Evolutionary conservation across 2,113 vertebrate species (phyloP), one percentile per base, ranked within the genome.

Genomic region (Oreochromis spilurus): DNA sequence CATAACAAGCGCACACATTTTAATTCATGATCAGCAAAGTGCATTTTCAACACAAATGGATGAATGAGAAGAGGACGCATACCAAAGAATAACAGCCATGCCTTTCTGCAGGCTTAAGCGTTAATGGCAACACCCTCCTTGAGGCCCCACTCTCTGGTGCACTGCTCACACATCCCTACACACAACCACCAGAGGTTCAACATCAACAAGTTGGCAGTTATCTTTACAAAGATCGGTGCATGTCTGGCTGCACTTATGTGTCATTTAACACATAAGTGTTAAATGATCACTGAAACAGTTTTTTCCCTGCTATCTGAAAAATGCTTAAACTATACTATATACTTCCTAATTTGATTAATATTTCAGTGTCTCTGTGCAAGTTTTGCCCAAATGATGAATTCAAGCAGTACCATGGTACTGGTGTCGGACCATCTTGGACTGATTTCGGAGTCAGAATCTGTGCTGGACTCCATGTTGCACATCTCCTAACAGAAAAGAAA

Each of bases 391-490:
- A 10, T 5, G 62, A 9, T 14, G 13, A 88, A 54, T 10, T 70
- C 81, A 65, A 79, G 17, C 3, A 81, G 57, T 96, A 97, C 97
- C 97, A 97, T 95, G 0, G 19, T 29, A 5, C 93, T 95, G 84
- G 93, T 95, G 90, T 98, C 97, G 1, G 97, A 96, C 92, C 94
- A 94, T 62, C 94, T 93, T 29, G 29, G 24, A 1, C 94, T 96
- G 54, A 92, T 93, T 89, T 97, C 97, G 0, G 96, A 95, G 88
- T 97, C 97, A 0, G 97, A 97, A 79, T 97, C 97, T 0, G 96
- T 96, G 84, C 97, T 98, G 16, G 97, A 98, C 72, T 97, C 96
- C 81, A 97, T 94, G 82, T 90, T 93, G 79, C 97, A 97, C 94
- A 97, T 96, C 91, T 97, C 94, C 96, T 96, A 85, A 85, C 17